These are phyloP conservation scores for Oryzaephilus surinamensis DNA, from an alignment of 1,140 invertebrate genomes.

Conservation along the genomic window DNA sequence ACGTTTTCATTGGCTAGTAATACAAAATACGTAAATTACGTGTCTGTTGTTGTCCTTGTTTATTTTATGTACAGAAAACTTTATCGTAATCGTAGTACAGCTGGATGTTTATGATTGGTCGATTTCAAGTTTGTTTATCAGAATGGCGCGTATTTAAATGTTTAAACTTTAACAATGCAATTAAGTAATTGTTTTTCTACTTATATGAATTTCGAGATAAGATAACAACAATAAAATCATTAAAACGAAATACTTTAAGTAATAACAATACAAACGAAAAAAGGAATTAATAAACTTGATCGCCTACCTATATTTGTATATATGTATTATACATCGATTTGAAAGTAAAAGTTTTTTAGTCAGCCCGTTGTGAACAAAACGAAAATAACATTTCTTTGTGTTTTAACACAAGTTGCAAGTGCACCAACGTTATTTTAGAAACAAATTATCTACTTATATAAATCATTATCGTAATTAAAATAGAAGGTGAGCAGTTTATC, in stretches of 20 bases:
- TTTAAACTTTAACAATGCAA: neutral
- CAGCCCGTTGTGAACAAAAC: neutral
- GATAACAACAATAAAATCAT: constrained; percentile 1
- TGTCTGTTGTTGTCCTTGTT: constrained; percentile 11
- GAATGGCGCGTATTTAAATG: constrained; percentile 14
- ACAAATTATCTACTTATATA: too few species aligned
- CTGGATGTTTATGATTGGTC: constrained; percentile 30
- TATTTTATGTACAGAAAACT: too few species aligned
- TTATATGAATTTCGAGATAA: neutral
- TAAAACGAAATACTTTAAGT: constrained; percentile 13
- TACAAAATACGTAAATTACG: constrained; percentile 10
- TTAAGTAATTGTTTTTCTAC: neutral
- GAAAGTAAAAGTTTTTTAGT: constrained; percentile 15
- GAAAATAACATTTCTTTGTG: too few species aligned
- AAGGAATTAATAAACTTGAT: constrained; percentile 15
- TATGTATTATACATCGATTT: too few species aligned
- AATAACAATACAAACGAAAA: too few species aligned
- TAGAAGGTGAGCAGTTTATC: too few species aligned
- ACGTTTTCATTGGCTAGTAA: constrained; percentile 27
- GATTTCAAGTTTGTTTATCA: constrained; percentile 3
- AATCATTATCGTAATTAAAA: too few species aligned
- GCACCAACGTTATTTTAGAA: too few species aligned
- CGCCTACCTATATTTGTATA: too few species aligned
- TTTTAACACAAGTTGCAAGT: too few species aligned
- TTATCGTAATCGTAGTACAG: constrained; percentile 20